Percentiles rank a stretch among this genome's conserved stretches.
phyloP scores from a whole-genome alignment of 2,797 vertebrate species.

The Zenarchopterus dispar region DNA sequence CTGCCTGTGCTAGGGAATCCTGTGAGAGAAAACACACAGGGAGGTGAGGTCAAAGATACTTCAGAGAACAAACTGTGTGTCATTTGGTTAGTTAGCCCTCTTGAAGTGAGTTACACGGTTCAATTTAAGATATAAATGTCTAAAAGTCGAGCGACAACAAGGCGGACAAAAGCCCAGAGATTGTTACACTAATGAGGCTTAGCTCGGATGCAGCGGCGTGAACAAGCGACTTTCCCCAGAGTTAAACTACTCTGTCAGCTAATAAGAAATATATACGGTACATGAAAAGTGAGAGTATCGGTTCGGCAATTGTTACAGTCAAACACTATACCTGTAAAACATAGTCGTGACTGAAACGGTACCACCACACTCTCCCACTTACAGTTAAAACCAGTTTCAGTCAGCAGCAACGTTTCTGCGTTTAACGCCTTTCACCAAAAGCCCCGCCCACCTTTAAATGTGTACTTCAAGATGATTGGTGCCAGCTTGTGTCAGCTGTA shows the following conservation, averaged over 20 bases:
- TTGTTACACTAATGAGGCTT: constrained; percentile 63
- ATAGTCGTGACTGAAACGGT: constrained; percentile 58
- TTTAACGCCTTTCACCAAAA: constrained; percentile 38
- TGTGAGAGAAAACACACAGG: constrained; percentile 19
- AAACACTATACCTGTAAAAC: constrained; percentile 55
- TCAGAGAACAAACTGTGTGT: not conserved
- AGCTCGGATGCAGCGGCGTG: constrained; percentile 34
- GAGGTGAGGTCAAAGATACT: not conserved
- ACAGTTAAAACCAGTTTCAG: constrained; percentile 10
- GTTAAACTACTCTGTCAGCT: not conserved
- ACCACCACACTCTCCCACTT: constrained; percentile 22
- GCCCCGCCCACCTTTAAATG: constrained; percentile 26
- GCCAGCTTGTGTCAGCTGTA: not conserved
- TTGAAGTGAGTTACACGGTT: not conserved
- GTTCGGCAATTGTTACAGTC: not conserved
- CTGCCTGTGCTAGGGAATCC: constrained; percentile 45
- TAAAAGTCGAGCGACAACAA: constrained; percentile 18
- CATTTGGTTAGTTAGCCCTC: not conserved
- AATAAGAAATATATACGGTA: not conserved
- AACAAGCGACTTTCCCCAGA: constrained; percentile 3
- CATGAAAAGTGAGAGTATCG: not conserved
- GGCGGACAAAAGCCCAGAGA: constrained; percentile 31
- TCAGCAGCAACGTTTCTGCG: constrained; percentile 1
- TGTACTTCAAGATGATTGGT: not conserved
- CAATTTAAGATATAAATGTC: not conserved